Conservation (phyloP, 2,113 vertebrate genomes). For the Thomomys bottae region DNA sequence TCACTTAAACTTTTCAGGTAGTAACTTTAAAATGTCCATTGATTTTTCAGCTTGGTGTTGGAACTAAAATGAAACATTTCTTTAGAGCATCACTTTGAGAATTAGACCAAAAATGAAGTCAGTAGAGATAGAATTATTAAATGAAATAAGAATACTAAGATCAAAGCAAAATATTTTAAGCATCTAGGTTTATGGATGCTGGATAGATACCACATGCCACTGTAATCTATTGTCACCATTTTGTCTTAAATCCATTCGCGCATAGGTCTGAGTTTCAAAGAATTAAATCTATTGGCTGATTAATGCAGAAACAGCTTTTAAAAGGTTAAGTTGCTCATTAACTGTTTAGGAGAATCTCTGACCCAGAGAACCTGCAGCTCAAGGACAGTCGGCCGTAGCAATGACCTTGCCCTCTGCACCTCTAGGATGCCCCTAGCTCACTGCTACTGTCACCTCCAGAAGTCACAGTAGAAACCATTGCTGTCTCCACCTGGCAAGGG, state of each 20-base stretch:
- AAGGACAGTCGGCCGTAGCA: too few relatives aligned
- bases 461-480: rapidly evolving
- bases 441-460: rapidly evolving
- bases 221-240: neutral
- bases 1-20: neutral
- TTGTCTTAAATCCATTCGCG: neutral
- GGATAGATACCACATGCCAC: neutral
- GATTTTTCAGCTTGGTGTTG: conserved; percentile 29
- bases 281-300: neutral
- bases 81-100: neutral
- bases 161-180: neutral
- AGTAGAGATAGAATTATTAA: neutral
- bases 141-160: neutral
- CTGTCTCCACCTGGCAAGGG: rapidly evolving
- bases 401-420: neutral
- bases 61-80: neutral
- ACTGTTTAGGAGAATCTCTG: neutral
- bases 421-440: neutral
- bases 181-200: neutral
- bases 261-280: neutral
- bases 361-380: neutral
- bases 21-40: neutral
- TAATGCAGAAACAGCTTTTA: neutral
- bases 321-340: neutral
- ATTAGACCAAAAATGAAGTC: neutral